Evolutionary conservation across 2,797 vertebrate species (phyloP).

Genomic region (Characodon lateralis): DNA sequence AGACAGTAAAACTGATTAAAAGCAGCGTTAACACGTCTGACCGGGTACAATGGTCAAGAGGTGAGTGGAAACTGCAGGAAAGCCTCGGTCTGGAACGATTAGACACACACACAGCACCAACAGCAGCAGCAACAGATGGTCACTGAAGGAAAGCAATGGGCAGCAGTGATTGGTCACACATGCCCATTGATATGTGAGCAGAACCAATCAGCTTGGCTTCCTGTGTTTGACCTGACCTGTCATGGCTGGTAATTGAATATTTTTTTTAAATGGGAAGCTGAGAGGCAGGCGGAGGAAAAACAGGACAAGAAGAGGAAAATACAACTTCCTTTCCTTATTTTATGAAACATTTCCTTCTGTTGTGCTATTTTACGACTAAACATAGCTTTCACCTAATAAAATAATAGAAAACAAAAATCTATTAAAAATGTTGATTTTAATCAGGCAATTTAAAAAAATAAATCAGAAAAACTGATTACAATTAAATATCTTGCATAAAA

Average conservation of each 20-base stretch:
- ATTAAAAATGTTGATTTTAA: not conserved
- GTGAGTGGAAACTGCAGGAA: conserved; percentile 77
- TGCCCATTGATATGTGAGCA: conserved; percentile 75
- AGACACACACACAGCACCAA: conserved; percentile 70
- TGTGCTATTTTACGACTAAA: conserved; percentile 4
- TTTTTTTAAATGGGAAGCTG: conserved; percentile 54
- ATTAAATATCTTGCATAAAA: not conserved
- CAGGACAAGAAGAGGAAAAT: conserved; percentile 17
- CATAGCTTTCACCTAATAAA: not conserved
- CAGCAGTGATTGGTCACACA: conserved; percentile 81
- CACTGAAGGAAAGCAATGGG: conserved; percentile 67
- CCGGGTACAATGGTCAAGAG: conserved; percentile 74
- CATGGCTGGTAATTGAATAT: conserved; percentile 78
- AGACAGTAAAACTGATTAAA: conserved; percentile 81
- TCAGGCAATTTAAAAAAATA: not conserved
- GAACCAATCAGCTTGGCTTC: conserved; percentile 82
- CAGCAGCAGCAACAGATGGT: conserved; percentile 51
- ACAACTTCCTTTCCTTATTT: not conserved
- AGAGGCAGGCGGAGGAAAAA: conserved; percentile 20
- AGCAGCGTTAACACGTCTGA: conserved; percentile 78
- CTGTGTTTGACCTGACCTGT: conserved; percentile 81
- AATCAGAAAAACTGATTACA: not conserved
- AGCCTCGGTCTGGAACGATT: conserved; percentile 74
- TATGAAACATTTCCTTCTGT: conserved; percentile 8
- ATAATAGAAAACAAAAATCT: not conserved